Evolutionary conservation across 1,140 invertebrate species (phyloP).

Genomic region (Meloidogyne chitwoodi): DNA sequence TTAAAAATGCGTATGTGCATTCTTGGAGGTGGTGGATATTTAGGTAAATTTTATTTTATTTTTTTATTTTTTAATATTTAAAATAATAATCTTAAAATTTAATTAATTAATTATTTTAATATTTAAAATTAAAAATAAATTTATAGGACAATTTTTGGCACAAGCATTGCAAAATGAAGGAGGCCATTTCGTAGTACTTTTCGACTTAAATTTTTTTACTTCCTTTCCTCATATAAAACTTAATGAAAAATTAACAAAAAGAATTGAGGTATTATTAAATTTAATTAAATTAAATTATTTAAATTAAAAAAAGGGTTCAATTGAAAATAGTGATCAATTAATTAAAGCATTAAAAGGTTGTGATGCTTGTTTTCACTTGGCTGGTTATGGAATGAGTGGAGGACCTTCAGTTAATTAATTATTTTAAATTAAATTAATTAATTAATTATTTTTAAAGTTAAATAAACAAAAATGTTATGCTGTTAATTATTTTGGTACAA

Average conservation of each 20-base stretch:
- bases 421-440: background rate
- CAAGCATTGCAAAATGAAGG: slow-evolving; percentile 36
- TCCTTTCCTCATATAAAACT: slow-evolving; percentile 34
- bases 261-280: slow-evolving; percentile 15
- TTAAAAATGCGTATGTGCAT: slow-evolving; percentile 34
- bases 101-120: background rate
- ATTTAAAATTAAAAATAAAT: no score
- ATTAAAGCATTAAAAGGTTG: slow-evolving; percentile 31
- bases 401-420: slow-evolving; percentile 34
- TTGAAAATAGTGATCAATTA: slow-evolving; percentile 22
- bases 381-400: slow-evolving; percentile 42
- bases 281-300: slow-evolving; percentile 4
- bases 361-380: slow-evolving; percentile 46
- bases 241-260: slow-evolving; percentile 6
- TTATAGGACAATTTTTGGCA: slow-evolving; percentile 35
- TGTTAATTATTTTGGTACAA: slow-evolving; percentile 37
- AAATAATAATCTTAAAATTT: no score
- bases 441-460: slow-evolving; percentile 24
- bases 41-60: slow-evolving; percentile 13
- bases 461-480: slow-evolving; percentile 23
- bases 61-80: background rate
- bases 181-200: slow-evolving; percentile 38
- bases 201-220: slow-evolving; percentile 33
- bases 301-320: slow-evolving; percentile 28
- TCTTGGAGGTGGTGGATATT: slow-evolving; percentile 44